Conservation (phyloP, 2,888 invertebrate genomes). For the Tachina fera region DNA sequence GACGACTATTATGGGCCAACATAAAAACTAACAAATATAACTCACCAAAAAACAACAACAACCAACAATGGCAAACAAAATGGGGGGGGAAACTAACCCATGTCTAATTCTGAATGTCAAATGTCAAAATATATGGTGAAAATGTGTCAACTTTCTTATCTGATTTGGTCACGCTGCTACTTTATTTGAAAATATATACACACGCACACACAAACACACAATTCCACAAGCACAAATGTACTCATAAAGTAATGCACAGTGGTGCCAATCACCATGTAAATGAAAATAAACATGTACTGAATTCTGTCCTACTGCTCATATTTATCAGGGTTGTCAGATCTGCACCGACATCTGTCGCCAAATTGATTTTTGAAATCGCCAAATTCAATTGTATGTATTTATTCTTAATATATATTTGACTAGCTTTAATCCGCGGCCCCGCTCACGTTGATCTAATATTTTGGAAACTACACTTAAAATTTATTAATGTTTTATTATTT, state of each 20-base stretch:
- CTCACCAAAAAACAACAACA: slow-evolving; percentile 36
- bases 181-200: slow-evolving; percentile 71
- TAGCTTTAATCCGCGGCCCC: too few species aligned
- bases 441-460: too few species aligned
- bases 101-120: slow-evolving; percentile 82
- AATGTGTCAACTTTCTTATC: slow-evolving; percentile 83
- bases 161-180: slow-evolving; percentile 83
- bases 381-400: too few species aligned
- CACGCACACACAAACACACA: slow-evolving; percentile 30
- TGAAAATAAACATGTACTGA: neutral
- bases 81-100: slow-evolving; percentile 55
- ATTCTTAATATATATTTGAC: too few species aligned
- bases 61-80: slow-evolving; percentile 14
- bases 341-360: too few species aligned
- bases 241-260: neutral
- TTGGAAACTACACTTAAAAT: too few species aligned
- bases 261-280: neutral
- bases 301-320: too few species aligned
- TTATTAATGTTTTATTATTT: too few species aligned
- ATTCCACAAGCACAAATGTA: neutral
- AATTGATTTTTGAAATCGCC: too few species aligned
- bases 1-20: slow-evolving; percentile 46
- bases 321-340: too few species aligned
- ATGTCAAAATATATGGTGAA: slow-evolving; percentile 83
- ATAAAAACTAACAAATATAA: slow-evolving; percentile 7